Evolutionary conservation across 2,797 vertebrate species (phyloP), one percentile per base, ranked within the genome.

Genomic region (Spinus olivaceus): DNA sequence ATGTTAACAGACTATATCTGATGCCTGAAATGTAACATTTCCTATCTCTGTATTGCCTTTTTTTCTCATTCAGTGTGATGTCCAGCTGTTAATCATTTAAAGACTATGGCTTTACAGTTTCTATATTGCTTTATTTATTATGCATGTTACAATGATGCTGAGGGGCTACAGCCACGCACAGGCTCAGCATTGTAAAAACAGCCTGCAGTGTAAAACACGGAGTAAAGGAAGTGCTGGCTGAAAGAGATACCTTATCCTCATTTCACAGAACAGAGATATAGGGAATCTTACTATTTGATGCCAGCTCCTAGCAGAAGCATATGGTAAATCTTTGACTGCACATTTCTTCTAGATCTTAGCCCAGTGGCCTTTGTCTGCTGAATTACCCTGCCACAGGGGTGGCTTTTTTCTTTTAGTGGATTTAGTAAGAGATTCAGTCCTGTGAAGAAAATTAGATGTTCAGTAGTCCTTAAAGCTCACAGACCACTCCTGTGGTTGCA

Each of bases 61-160:
- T 76, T 87, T 82, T 32, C 53, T 78, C 76, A 69, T 69, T 95
- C 72, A 81, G 25, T 69, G 22, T 66, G 42, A 44, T 94, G 92
- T 74, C 88, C 91, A 89, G 50, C 42, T 92, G 65, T 89, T 89
- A 92, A 83, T 89, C 12, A 1, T 89, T 77, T 71, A 81, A 86
- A 78, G 60, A 37, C 50, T 59, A 46, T 87, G 57, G 61, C 54
- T 93, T 89, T 91, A 87, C 69, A 65, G 53, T 92, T 92, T 82
- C 61, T 83, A 7, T 87, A 65, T 83, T 78, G 51, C 81, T 93
- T 83, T 89, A 93, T 90, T 95, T 95, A 87, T 84, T 88, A 69
- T 47, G 67, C 15, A 1, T 37, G 11, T 65, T 87, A 67, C 7
- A 5, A n/a, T 57, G 91, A 61, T 88, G 51, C 39, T 56, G 82